Conservation (phyloP, 2,797 vertebrate species). For the Sciurus vulgaris region DNA sequence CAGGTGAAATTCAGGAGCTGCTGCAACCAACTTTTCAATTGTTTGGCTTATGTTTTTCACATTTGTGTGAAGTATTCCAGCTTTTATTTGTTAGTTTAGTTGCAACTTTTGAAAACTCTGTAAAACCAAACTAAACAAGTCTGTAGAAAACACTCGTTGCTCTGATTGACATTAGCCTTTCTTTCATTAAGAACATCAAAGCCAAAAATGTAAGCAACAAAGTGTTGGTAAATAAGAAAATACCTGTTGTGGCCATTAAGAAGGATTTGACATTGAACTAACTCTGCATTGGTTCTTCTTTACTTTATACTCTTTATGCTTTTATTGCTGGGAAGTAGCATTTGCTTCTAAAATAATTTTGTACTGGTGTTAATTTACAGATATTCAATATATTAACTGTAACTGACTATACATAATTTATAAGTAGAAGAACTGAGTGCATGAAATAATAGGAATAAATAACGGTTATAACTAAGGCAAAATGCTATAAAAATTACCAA, state of each 20-base stretch:
- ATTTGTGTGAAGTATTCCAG: constrained; percentile 31
- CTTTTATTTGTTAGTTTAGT: constrained; percentile 36
- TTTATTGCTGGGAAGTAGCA: neutral
- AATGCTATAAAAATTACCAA: neutral
- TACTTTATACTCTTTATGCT: neutral
- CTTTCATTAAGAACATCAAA: constrained; percentile 1
- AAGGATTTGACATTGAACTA: neutral
- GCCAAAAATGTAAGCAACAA: neutral
- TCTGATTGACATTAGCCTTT: neutral
- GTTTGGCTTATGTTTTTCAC: neutral
- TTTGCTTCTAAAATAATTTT: constrained; percentile 24
- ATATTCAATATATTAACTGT: neutral
- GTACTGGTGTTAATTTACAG: neutral
- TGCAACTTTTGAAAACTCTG: neutral
- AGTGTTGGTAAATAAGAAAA: neutral
- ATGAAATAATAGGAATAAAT: constrained; percentile 12
- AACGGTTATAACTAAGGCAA: neutral
- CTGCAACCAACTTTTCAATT: neutral
- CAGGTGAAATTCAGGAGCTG: neutral
- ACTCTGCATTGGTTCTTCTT: neutral
- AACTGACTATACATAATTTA: neutral
- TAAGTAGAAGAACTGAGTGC: neutral
- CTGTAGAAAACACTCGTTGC: neutral
- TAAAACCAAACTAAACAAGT: neutral
- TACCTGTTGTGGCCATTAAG: neutral